Evolutionary conservation across 2,113 vertebrate species (phyloP).

Genomic region (Oncorhynchus nerka): DNA sequence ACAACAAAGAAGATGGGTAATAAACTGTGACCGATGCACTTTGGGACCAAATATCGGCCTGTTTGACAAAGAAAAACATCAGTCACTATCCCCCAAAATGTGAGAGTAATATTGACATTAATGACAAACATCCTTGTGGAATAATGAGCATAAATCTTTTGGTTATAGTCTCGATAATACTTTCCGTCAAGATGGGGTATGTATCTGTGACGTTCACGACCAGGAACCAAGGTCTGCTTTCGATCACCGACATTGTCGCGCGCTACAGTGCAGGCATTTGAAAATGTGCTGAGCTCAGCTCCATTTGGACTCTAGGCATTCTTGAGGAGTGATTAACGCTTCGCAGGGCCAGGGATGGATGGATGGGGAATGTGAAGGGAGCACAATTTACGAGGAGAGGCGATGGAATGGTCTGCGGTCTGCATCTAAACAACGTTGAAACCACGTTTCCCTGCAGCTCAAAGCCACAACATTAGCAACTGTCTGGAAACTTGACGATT

Average conservation of each 20-base stretch:
- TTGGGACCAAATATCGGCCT: no score
- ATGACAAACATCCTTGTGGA: constrained; percentile 32
- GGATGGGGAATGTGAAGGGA: constrained; percentile 54
- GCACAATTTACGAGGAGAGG: constrained; percentile 61
- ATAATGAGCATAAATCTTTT: constrained; percentile 7
- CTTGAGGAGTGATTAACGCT: constrained; percentile 46
- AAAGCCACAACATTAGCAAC: constrained; percentile 52
- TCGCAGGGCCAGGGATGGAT: constrained; percentile 48
- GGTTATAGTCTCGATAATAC: not conserved
- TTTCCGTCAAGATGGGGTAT: constrained; percentile 40
- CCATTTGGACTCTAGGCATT: constrained; percentile 57
- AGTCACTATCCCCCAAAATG: constrained; percentile 39
- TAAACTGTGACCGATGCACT: constrained; percentile 52
- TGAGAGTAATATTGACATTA: constrained; percentile 54
- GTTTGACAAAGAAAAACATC: not conserved
- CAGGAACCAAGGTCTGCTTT: constrained; percentile 61
- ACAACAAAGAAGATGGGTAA: constrained; percentile 46
- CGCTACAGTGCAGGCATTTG: constrained; percentile 30
- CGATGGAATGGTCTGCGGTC: constrained; percentile 62
- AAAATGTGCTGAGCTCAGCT: constrained; percentile 71
- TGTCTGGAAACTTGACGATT: constrained; percentile 38
- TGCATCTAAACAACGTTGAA: constrained; percentile 62
- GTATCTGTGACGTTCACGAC: constrained; percentile 50
- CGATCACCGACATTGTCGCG: constrained; percentile 59
- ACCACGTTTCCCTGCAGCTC: constrained; percentile 55